Conservation (phyloP, 1,140 invertebrate genomes). For the Polypedilum vanderplanki region DNA sequence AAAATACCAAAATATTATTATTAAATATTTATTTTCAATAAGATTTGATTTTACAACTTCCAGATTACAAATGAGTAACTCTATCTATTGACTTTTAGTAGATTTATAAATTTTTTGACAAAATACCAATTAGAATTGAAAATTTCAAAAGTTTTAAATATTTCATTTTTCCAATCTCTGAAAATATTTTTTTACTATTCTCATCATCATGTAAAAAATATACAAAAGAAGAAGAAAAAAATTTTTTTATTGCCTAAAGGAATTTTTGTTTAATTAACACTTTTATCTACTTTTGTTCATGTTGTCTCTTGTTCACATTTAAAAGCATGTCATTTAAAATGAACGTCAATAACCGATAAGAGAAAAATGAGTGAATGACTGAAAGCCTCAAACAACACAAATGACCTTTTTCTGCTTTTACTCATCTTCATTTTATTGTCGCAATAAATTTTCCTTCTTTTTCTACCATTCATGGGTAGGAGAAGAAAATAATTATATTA, state of each 20-base stretch:
- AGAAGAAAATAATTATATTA: constrained; percentile 11
- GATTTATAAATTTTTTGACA: too few species aligned
- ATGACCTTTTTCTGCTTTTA: too few species aligned
- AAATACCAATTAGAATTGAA: too few species aligned
- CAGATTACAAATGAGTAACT: too few species aligned
- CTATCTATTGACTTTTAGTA: too few species aligned
- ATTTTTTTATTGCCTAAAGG: background rate
- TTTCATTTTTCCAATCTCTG: background rate
- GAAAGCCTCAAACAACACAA: background rate
- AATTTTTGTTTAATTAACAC: constrained; percentile 16
- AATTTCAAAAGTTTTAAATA: too few species aligned
- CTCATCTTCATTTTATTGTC: background rate
- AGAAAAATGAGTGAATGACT: background rate
- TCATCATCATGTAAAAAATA: constrained; percentile 1
- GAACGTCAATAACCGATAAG: constrained; percentile 17
- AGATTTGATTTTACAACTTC: too few species aligned
- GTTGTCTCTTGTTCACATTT: background rate
- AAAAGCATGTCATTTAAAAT: constrained; percentile 6
- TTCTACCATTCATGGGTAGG: too few species aligned
- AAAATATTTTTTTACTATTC: background rate
- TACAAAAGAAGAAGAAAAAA: background rate
- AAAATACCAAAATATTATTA: too few species aligned
- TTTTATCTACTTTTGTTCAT: constrained; percentile 15
- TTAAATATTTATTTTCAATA: too few species aligned
- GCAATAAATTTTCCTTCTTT: background rate